Base-by-base conservation (phyloP, 2,888 invertebrate genomes). In the Anaspis maculata region DNA sequence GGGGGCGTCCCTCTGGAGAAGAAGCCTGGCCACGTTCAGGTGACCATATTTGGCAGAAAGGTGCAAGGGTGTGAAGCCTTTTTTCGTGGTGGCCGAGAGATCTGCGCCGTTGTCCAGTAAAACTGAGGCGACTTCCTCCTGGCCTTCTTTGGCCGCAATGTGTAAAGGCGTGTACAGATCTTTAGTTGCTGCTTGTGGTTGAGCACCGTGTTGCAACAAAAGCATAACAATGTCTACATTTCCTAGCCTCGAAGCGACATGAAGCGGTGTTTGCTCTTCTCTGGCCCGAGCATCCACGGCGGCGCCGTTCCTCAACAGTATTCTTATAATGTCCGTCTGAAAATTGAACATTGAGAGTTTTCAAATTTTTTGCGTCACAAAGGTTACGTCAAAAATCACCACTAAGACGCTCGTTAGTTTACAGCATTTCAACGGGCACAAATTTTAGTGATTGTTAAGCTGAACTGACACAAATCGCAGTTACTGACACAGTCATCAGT, bases 31-130 rank as follows among this genome's bases (percentile, higher is more conserved):
- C 29, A 98, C 94, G 68, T 90, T 91, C 56, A 95, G 79, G 60
- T 97, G 92, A n/a, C 97, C 97, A 61, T 98, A 96, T 69, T 98
- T 98, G 31, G 96, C 90, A 26, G 98, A 95, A 52, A 99, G 75
- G 68, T 99, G 98, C 14, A 99, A 71, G 0, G 98, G 97, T 2
- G 97, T 97, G 66, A 98, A 97, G 41, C 97, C 97, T 79, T 90
- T 90, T 68, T 97, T 97, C 10, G 97, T 98, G 1, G 94, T 87
- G 6, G 95, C 84, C 32, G 87, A 87, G 46, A 94, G 73, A 16
- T 92, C 87, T 15, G 97, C 96, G 21, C 92, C 92, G 61, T 97
- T 88, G 57, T 98, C 98, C 43, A 97, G 77, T 27, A 98, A 71
- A 41, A 94, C 89, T 41, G 86, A 84, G 37, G 94, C 95, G 37